Conservation (phyloP, 2,888 invertebrate species). For the Heliconius hortense region DNA sequence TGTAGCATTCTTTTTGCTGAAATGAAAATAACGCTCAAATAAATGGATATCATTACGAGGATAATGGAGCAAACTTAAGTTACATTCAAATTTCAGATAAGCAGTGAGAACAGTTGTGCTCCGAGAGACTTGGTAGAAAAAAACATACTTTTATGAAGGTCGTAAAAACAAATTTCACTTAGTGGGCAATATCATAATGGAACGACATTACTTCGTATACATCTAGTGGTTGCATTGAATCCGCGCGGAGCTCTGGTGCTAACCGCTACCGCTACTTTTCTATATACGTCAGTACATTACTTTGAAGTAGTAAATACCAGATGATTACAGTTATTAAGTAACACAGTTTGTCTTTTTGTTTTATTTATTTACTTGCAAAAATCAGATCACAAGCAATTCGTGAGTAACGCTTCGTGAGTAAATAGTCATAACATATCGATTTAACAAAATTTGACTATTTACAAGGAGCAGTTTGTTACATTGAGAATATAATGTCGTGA, state of each 20-base stretch:
- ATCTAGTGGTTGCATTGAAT: conserved; percentile 60
- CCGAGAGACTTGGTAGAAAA: conserved; percentile 58
- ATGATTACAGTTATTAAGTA: conserved; percentile 6
- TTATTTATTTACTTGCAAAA: background rate
- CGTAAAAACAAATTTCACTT: conserved; percentile 76
- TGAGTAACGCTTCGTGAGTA: background rate
- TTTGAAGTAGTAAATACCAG: conserved; percentile 15
- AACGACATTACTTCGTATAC: conserved; percentile 63
- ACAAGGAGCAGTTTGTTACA: too few relatives aligned
- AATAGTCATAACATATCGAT: background rate
- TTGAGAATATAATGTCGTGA: too few relatives aligned
- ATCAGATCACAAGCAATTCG: background rate
- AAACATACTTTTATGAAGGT: conserved; percentile 63
- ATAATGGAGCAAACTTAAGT: conserved; percentile 42
- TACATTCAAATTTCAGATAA: conserved; percentile 43
- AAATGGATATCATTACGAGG: conserved; percentile 41
- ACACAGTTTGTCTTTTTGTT: background rate
- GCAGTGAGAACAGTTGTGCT: conserved; percentile 52
- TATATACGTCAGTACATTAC: conserved; percentile 52
- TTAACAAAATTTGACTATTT: too few relatives aligned
- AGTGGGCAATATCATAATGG: conserved; percentile 80
- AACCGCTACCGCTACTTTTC: conserved; percentile 65
- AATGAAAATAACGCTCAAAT: conserved; percentile 35
- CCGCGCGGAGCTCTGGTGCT: conserved; percentile 57
- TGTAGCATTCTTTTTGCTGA: conserved; percentile 36